phyloP scores from a whole-genome alignment of 2,888 invertebrate genomes.

The Sarcophaga caerulescens region DNA sequence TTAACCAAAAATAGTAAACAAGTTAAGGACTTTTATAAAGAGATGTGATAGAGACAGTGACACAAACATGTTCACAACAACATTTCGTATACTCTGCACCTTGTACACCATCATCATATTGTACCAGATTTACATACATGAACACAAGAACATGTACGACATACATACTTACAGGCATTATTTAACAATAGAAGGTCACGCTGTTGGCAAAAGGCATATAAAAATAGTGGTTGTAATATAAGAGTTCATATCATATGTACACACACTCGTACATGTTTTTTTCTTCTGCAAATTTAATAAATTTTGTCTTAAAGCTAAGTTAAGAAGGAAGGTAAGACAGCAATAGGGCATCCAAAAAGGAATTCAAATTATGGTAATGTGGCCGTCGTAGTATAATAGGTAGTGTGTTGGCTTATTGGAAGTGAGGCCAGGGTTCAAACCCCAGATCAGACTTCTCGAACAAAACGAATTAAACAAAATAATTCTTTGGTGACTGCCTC shows the following conservation, averaged over 20 bases:
- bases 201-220: conserved; percentile 34
- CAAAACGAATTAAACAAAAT: no score
- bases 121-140: not conserved
- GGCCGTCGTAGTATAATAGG: no score
- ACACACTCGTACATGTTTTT: not conserved
- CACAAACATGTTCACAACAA: not conserved
- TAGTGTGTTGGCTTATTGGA: no score
- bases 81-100: not conserved
- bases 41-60: not conserved
- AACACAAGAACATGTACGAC: not conserved
- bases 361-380: no score
- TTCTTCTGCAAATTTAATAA: not conserved
- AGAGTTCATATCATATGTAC: not conserved
- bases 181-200: conserved; percentile 42
- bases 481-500: no score
- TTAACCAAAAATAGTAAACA: conserved; percentile 57
- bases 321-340: not conserved
- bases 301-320: no score
- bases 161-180: not conserved
- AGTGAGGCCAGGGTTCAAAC: no score
- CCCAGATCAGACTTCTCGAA: no score
- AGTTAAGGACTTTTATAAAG: conserved; percentile 31
- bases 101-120: not conserved
- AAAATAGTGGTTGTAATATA: not conserved
- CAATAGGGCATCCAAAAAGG: not conserved